phyloP scores from a whole-genome alignment of 2,888 invertebrate species.

The Dysmachus trigonus region DNA sequence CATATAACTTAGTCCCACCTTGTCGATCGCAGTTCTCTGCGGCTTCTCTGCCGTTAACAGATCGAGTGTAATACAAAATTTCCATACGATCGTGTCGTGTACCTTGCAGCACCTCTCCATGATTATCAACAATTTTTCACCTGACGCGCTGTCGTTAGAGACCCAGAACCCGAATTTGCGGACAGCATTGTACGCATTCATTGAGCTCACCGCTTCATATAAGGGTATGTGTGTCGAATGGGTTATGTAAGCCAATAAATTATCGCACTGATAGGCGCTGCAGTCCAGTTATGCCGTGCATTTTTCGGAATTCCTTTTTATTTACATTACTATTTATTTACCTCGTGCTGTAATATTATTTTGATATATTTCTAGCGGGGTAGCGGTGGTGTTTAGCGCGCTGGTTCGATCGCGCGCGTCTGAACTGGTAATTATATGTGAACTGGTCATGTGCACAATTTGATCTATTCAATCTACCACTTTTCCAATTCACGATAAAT shows the following conservation, averaged over 20 bases:
- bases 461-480: background rate
- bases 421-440: background rate
- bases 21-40: background rate
- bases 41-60: background rate
- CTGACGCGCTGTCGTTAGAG: background rate
- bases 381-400: background rate
- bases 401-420: background rate
- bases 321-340: background rate
- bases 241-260: conserved; percentile 18
- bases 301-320: background rate
- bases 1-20: background rate
- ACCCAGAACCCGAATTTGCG: background rate
- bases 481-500: background rate
- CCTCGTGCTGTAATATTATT: background rate
- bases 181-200: background rate
- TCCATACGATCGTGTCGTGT: background rate
- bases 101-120: background rate
- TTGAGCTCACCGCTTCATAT: background rate
- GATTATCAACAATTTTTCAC: background rate
- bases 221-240: conserved; percentile 21
- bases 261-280: background rate
- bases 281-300: background rate
- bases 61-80: background rate
- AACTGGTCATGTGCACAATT: background rate
- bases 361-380: background rate